Evolutionary conservation across 2,888 invertebrate species (phyloP), one percentile per base, ranked within the genome.

Genomic region (Eupsilia transversa): DNA sequence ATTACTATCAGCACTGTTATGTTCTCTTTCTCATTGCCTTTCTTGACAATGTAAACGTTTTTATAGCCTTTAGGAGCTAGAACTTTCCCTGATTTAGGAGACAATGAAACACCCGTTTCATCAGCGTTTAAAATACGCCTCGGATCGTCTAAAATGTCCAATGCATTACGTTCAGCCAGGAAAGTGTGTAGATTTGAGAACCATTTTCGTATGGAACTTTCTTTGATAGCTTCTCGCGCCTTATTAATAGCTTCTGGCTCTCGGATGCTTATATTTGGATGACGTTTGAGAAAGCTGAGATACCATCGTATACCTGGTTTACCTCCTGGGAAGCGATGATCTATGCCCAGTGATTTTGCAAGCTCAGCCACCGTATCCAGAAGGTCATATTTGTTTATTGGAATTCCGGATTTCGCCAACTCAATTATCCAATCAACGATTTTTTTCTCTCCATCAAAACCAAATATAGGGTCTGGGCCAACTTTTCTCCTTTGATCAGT

Each of bases 241-340:
- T 61, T 61, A 43, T 61, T 61, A 20, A 60, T 60, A 38, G 35
- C 35, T 60, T 60, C 35, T 60, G 35, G 35, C 35, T 60, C 60
- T 60, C 35, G 64, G 49, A 64, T 64, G 49, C 46, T 49, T 38
- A 59, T 35, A 35, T 43, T 64, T 30, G 46, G 49, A 90, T 74
- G 73, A 60, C 71, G 77, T 76, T 38, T 60, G 35, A 59, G 59
- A 59, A 59, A 59, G 35, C 35, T 59, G 35, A 35, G 59, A 59
- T 59, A 59, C 35, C 59, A 59, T 59, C 57, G 57, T 57, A 57
- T 20, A 20, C 57, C 57, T 20, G 57, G 57, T 57, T 57, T 57
- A 33, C 57, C 54, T 57, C 57, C 33, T 57, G 57, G 33, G 33
- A 57, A 57, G 33, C 57, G 57, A 57, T 57, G 57, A 23, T 60